Percentiles rank a stretch among this genome's conserved stretches.
Evolutionary conservation across 1,140 invertebrate genomes (phyloP).

Genomic region (Papilio xuthus): DNA sequence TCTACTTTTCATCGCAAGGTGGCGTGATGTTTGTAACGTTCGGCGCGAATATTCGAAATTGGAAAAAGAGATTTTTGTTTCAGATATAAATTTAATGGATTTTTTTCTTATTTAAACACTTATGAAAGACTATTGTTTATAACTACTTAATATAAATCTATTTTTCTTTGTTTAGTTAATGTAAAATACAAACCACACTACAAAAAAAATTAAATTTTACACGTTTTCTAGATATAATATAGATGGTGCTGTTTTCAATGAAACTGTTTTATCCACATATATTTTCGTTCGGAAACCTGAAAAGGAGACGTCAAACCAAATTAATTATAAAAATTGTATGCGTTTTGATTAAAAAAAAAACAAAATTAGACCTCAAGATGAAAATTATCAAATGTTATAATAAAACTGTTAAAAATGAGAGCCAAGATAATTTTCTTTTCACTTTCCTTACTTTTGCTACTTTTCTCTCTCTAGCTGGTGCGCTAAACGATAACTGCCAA

Average conservation of each 20-base stretch:
- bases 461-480: no score
- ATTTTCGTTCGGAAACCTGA: conserved; percentile 36
- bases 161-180: not conserved
- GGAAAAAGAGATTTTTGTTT: conserved; percentile 6
- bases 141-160: not conserved
- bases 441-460: no score
- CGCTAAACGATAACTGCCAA: no score
- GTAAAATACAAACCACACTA: not conserved
- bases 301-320: conserved; percentile 3
- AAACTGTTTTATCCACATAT: conserved; percentile 33
- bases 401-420: no score
- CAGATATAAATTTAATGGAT: not conserved
- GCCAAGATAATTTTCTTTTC: no score
- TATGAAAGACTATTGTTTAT: not conserved
- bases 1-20: conserved; percentile 62
- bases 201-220: not conserved
- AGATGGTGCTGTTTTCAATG: conserved; percentile 40
- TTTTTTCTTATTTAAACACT: not conserved
- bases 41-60: conserved; percentile 54
- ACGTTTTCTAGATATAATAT: conserved; percentile 12
- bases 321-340: conserved; percentile 5
- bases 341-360: not conserved
- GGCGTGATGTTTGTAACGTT: conserved; percentile 48
- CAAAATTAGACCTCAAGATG: not conserved
- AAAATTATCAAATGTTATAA: no score